Base-by-base conservation (phyloP, 2,797 vertebrate species). In the Prunella strophiata region DNA sequence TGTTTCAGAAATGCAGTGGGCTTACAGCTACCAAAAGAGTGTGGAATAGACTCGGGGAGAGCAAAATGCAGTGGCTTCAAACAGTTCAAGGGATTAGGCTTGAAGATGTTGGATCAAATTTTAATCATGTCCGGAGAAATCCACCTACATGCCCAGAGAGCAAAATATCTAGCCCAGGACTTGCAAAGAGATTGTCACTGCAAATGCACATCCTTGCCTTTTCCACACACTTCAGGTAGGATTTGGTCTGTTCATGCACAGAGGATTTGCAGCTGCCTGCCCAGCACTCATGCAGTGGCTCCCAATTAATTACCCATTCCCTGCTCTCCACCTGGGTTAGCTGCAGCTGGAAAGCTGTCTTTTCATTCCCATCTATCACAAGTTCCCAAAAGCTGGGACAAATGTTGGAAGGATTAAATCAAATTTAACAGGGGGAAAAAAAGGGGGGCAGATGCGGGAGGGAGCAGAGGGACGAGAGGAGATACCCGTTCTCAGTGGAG, bases 401-500 rank as follows among this genome's bases (percentile, higher is more conserved):
- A 93, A 88, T 93, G 67, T 81, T 95, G 79, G 84, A 85, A 88
- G 89, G 86, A 97, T 96, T 97, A 94, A 94, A 95, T 70, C 8
- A 93, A 94, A 95, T 94, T 90, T 89, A 81, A 94, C 95, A 63
- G n/a, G 10, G 7, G 1, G 7, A 5, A 29, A 61, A 1, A 3
- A 16, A 2, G 13, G 2, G 3, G 3, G 2, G 4, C 7, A 47
- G 21, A 40, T 15, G 17, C 82, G 25, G 27, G 66, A 74, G 48
- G 22, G n/a, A 81, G 21, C 25, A 87, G 67, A 54, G 45, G 58
- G 54, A 68, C 0, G 1, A 84, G 54, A 88, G 40, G 67, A 85
- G 58, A 92, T 50, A 75, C 30, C 66, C 40, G 8, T 75, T 86
- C 96, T 94, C 88, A 57, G 14, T 5, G 13, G 92, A 93, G 71